Base-by-base conservation (phyloP, 2,888 invertebrate genomes). In the Himalopsyche anomala region DNA sequence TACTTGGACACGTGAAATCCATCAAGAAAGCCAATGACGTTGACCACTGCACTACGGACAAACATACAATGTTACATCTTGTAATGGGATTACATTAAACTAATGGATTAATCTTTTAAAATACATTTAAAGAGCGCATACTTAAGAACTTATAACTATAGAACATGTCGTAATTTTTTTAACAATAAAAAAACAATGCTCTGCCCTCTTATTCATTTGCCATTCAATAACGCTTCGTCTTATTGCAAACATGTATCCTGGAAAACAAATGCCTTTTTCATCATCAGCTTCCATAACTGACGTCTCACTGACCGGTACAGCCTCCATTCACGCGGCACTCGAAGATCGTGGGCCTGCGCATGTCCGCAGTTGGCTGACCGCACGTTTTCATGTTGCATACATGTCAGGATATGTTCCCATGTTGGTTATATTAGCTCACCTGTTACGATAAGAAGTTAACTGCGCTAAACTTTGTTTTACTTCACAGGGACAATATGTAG, bases 321-420 rank as follows among this genome's bases (percentile, higher is more conserved):
- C 74, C 74, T 74, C 74, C 74, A 74, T 74, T 36, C 74, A 36
- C 74, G 74, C 74, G 74, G 74, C 38, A 38, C 38, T 4, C 12
- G 38, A 5, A 74, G 74, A 74, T 74, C 74, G 74, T 74, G 74
- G 74, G 74, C 74, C 36, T 74, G 74, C 74, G 38, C 74, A 74
- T 74, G 74, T 74, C 74, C 74, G 38, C 74, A 36, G 74, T 74
- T 74, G 36, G 74, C 36, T 74, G 74, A 74, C 74, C 38, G 74
- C 74, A 74, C 74, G 74, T 74, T 74, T 74, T 74, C 74, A 36
- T 74, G 74, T 74, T 74, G 74, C 12, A 74, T 74, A 36, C 74
- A 74, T 38, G 74, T 74, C 74, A 36, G 36, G 36, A 36, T 74
- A 74, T 74, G 74, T 74, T 74, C 74, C 38, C 74, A 74, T 74